Conservation (phyloP, 2,888 invertebrate species). For the Aleiodes testaceus region DNA sequence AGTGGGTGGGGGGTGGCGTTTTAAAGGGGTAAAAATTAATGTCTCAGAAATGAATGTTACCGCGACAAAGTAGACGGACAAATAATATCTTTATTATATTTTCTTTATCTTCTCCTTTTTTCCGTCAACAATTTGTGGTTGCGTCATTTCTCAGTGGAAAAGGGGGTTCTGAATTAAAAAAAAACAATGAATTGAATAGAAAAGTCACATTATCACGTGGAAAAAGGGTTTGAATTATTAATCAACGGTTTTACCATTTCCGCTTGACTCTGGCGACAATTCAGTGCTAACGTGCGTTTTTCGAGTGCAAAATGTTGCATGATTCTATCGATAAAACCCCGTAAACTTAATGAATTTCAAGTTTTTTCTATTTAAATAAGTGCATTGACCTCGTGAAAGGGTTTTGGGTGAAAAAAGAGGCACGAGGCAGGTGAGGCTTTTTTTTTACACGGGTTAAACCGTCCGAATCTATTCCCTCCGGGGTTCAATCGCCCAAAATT, state of each 20-base stretch:
- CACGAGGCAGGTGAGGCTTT: constrained; percentile 61
- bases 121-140: constrained; percentile 2
- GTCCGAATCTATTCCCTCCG: constrained; percentile 45
- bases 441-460: constrained; percentile 42
- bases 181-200: too few species aligned
- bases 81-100: neutral
- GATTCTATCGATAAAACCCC: too few species aligned
- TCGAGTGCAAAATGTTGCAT: too few species aligned
- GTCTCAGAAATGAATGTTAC: constrained; percentile 71
- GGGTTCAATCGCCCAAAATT: constrained; percentile 13
- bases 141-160: neutral
- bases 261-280: too few species aligned
- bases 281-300: too few species aligned
- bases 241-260: too few species aligned
- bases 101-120: neutral
- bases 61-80: constrained; percentile 12
- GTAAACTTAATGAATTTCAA: too few species aligned
- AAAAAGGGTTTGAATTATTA: too few species aligned
- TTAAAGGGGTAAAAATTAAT: constrained; percentile 72
- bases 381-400: constrained; percentile 59
- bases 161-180: too few species aligned
- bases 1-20: constrained; percentile 29
- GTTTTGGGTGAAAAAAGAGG: constrained; percentile 50
- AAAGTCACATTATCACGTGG: too few species aligned
- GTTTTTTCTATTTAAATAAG: constrained; percentile 34